These are phyloP conservation scores for Haliclona indistincta DNA, from an alignment of 37 sponge, comb jelly and placozoan species.

Conservation along the genomic window DNA sequence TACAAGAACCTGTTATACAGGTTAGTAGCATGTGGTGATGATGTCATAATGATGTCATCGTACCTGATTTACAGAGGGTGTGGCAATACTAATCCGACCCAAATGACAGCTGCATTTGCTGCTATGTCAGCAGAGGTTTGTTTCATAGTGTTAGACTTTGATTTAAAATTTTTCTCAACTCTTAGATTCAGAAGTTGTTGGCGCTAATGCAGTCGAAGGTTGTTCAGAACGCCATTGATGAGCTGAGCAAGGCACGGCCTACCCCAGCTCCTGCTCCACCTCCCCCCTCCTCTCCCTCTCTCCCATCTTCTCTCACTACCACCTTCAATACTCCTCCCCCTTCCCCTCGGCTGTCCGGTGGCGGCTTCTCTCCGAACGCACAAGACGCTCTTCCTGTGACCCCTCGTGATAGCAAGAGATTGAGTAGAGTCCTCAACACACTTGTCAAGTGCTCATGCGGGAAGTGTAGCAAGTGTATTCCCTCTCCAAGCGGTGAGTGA, in stretches of 20 bases:
- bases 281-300: neutral
- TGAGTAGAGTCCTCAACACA: neutral
- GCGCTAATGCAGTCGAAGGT: conserved; percentile 33
- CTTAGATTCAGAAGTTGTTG: conserved; percentile 62
- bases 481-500: conserved; percentile 53
- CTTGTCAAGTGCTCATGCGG: conserved; percentile 33
- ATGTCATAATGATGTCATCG: no score
- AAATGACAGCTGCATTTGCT: conserved; percentile 49
- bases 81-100: conserved; percentile 35
- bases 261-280: neutral
- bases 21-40: no score
- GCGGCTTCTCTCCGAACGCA: neutral
- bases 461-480: conserved; percentile 39
- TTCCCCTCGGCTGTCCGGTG: neutral
- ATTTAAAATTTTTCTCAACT: conserved; percentile 3
- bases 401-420: no score
- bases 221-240: conserved; percentile 49
- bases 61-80: conserved; percentile 35
- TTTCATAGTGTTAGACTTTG: neutral
- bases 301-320: neutral
- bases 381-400: neutral
- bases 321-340: neutral
- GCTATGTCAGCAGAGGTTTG: conserved; percentile 50
- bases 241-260: conserved; percentile 39
- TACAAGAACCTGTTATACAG: no score